Percentiles rank a stretch among this genome's conserved stretches.
phyloP scores from a whole-genome alignment of 1,140 invertebrate species.

The Diuraphis noxia region DNA sequence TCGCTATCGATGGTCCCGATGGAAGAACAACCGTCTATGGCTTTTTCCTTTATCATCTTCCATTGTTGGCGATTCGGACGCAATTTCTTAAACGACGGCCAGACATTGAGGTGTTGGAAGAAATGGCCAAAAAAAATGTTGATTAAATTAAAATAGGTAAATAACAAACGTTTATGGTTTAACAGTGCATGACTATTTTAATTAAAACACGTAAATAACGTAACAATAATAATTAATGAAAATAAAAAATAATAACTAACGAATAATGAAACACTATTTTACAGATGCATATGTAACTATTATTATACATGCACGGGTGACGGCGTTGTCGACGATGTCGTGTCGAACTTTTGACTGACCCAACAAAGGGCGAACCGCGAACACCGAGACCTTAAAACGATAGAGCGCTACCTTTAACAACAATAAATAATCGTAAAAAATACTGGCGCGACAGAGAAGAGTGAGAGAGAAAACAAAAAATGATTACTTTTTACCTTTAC shows the following conservation, averaged over 20 bases:
- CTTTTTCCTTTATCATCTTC: slow-evolving; percentile 44
- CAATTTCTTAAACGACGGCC: background rate
- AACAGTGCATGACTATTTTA: background rate
- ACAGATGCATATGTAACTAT: slow-evolving; percentile 8
- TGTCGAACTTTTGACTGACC: slow-evolving; percentile 54
- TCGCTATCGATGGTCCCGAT: slow-evolving; percentile 43
- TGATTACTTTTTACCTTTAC: slow-evolving; percentile 50
- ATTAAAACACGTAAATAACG: background rate
- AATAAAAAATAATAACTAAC: background rate
- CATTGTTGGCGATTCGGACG: background rate
- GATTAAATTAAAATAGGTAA: background rate
- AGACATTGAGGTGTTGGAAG: background rate
- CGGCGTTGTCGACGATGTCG: slow-evolving; percentile 53
- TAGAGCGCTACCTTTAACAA: slow-evolving; percentile 53
- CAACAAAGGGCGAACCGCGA: slow-evolving; percentile 51
- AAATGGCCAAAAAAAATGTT: background rate
- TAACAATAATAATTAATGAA: background rate
- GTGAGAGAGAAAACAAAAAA: slow-evolving; percentile 43
- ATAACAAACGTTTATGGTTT: background rate
- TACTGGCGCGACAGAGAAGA: slow-evolving; percentile 8
- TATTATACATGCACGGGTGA: slow-evolving; percentile 34
- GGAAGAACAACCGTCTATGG: slow-evolving; percentile 26
- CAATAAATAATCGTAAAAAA: slow-evolving; percentile 51
- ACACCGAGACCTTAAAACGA: slow-evolving; percentile 52
- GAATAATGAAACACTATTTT: background rate